Percentiles rank a stretch among this genome's conserved stretches.
Evolutionary conservation across 2,888 invertebrate species (phyloP).

Genomic region (Apodemia zela): DNA sequence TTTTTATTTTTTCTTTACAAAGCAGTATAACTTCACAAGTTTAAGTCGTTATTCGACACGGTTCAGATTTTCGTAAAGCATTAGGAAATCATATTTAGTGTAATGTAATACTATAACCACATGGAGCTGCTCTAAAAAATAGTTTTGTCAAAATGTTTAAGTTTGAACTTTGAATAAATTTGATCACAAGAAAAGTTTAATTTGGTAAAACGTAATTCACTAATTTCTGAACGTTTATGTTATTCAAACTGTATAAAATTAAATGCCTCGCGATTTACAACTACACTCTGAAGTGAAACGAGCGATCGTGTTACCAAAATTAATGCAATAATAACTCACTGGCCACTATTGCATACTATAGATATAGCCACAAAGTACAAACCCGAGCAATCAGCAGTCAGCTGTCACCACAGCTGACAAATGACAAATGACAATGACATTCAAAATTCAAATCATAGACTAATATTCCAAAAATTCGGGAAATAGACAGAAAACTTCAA

Average conservation of each 20-base stretch:
- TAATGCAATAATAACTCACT: no score
- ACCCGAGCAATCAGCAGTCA: no score
- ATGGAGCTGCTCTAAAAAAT: background rate
- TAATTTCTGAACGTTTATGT: background rate
- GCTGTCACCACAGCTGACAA: no score
- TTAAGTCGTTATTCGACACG: background rate
- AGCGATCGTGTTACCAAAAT: slow-evolving; percentile 1
- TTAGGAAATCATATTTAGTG: slow-evolving; percentile 2
- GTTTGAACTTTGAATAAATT: background rate
- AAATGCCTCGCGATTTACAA: background rate
- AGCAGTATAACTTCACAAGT: background rate
- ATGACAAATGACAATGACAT: no score
- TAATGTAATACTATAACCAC: slow-evolving; percentile 4
- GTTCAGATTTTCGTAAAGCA: background rate
- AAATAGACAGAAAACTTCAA: no score
- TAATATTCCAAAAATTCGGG: no score
- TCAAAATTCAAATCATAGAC: no score
- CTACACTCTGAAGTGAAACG: background rate
- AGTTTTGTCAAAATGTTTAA: background rate
- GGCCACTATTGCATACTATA: no score
- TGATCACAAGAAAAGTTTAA: background rate
- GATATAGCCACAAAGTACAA: no score
- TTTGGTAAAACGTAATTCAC: background rate
- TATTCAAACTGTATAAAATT: background rate
- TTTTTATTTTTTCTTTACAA: slow-evolving; percentile 17